Base-by-base conservation (phyloP, 2,797 vertebrate genomes). In the Halcyon badia region DNA sequence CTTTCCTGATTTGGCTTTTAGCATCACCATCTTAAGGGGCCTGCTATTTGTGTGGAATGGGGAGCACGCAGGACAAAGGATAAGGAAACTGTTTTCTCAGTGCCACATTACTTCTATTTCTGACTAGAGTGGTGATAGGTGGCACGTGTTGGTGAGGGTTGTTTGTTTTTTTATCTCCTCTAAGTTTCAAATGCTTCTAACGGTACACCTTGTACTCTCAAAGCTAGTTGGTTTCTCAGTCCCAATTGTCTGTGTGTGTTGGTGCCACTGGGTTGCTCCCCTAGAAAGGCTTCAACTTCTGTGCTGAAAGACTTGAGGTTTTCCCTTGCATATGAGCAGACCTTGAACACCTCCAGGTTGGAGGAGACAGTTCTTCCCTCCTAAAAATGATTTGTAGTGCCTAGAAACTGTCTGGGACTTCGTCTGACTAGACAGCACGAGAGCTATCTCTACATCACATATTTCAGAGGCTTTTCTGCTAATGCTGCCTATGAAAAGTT, bases 11-110 rank as follows among this genome's bases (percentile, higher is more conserved):
- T 76, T 62, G 56, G 20, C 20, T 73, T 86, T 83, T 33, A 33
- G 20, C 6, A 2, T 5, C 2, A 16, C 2, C 3, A 3, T 21
- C 24, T 52, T 30, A 8, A 33, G 33, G 25, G 25, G 25, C 11
- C 52, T 77, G 35, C n/a, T 49, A 2, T 46, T 6, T 3, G 5
- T 26, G n/a, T 39, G 64, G 35, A 22, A 33, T 37, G 41, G 30
- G 35, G 35, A 85, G 35, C 18, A 65, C 72, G 41, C 15, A 60
- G 39, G 30, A 42, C 16, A 41, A 60, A 60, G 44, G 41, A n/a
- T 17, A 62, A 71, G 35, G 39, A 54, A 70, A 46, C 6, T 2
- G 1, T 7, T 75, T 90, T 46, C 35, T 71, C 37, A 22, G 25
- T 70, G 62, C 41, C 57, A 7, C 9, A 1, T 1, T 26, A 51